phyloP scores from a whole-genome alignment of 2,797 vertebrate species.

The Ctenochaetus hawaiiensis region DNA sequence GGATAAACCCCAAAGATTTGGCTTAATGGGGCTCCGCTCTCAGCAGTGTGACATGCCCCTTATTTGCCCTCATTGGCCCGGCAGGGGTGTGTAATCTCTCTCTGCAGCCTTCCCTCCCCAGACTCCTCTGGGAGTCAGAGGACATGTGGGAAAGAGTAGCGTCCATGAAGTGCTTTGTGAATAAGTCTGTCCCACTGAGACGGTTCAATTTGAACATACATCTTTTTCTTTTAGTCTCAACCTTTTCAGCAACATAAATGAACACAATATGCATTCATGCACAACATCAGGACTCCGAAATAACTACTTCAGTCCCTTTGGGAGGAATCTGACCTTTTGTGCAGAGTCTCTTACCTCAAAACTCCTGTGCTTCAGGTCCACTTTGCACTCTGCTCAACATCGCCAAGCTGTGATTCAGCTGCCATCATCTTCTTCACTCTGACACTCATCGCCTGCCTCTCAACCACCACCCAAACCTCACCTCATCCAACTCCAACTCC shows the following conservation, averaged over 20 bases:
- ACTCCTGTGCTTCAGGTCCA: no score
- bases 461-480: no score
- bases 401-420: no score
- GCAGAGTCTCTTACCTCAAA: no score
- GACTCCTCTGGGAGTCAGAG: background rate
- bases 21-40: constrained; percentile 62
- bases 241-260: background rate
- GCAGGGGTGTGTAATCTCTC: constrained; percentile 54
- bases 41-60: constrained; percentile 49
- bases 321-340: no score
- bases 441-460: no score
- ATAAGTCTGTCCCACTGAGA: constrained; percentile 2
- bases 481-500: no score
- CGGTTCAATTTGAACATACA: background rate
- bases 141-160: constrained; percentile 19
- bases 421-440: no score
- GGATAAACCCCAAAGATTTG: constrained; percentile 64
- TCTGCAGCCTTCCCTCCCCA: constrained; percentile 1
- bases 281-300: no score
- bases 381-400: no score
- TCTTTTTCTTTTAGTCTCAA: background rate
- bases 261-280: background rate
- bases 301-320: no score
- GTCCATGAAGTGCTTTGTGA: constrained; percentile 4
- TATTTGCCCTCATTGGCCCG: constrained; percentile 53